Percentiles rank a stretch among this genome's conserved stretches.
Conservation (phyloP, 2,888 invertebrate species). For the Celastrina argiolus region DNA sequence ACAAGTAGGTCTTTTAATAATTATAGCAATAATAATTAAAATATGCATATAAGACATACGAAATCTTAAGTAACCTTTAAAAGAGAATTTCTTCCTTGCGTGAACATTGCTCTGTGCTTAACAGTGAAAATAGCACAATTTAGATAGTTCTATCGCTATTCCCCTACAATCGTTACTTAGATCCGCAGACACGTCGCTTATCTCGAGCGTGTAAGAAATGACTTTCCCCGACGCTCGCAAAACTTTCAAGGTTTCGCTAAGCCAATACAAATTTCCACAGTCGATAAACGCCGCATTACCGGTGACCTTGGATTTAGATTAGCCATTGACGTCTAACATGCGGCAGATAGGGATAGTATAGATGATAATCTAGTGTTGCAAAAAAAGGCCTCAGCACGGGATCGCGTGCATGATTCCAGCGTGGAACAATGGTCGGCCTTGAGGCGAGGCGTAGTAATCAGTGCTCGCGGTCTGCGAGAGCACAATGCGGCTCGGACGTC, state of each 20-base stretch:
- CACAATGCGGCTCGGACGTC: conserved; percentile 44
- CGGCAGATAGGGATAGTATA: not conserved
- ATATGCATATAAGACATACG: too few relatives aligned
- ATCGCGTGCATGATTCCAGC: conserved; percentile 62
- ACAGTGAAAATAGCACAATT: not conserved
- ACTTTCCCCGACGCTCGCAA: not conserved
- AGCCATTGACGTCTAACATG: not conserved
- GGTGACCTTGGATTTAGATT: conserved; percentile 7
- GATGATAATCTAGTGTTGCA: conserved; percentile 21
- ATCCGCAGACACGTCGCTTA: not conserved
- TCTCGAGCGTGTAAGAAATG: not conserved
- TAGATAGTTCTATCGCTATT: not conserved
- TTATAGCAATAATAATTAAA: too few relatives aligned
- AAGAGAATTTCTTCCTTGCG: not conserved
- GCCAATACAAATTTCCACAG: conserved; percentile 6
- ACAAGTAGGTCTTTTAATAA: too few relatives aligned
- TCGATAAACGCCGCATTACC: conserved; percentile 5
- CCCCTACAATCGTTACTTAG: not conserved
- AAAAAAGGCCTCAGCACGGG: conserved; percentile 36
- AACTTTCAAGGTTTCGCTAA: conserved; percentile 9
- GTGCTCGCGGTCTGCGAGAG: conserved; percentile 43
- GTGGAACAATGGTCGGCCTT: conserved; percentile 70
- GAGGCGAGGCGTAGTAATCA: conserved; percentile 65
- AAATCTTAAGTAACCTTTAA: too few relatives aligned
- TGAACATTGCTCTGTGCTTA: not conserved